These are phyloP conservation scores for Brevimyrus niger DNA, from an alignment of 2,113 vertebrate species.

Conservation along the genomic window DNA sequence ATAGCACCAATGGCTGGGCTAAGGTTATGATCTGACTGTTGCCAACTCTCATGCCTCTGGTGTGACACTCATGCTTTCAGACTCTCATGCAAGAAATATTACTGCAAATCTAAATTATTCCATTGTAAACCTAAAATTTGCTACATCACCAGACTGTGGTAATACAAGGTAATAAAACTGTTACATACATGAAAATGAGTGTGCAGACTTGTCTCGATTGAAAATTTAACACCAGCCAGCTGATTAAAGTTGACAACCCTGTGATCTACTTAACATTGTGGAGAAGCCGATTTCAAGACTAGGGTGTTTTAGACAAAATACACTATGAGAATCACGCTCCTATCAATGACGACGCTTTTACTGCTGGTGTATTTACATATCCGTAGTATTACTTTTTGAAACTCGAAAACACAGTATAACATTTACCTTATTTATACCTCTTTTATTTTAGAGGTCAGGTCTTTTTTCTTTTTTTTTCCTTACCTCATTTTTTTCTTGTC, in stretches of 20 bases:
- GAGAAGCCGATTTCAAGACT: background rate
- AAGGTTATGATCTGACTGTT: background rate
- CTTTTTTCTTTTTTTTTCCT: background rate
- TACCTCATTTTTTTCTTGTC: background rate
- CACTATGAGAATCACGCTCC: background rate
- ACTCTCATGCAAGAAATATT: background rate
- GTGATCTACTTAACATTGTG: background rate
- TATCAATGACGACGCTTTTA: background rate
- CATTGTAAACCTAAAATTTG: background rate
- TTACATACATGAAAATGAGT: background rate
- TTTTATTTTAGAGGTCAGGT: background rate
- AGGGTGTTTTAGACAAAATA: background rate
- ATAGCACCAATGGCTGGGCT: background rate
- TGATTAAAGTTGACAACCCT: background rate
- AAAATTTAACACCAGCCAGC: background rate
- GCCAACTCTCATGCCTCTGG: background rate
- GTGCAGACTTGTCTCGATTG: background rate
- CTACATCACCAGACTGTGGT: background rate
- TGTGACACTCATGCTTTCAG: background rate
- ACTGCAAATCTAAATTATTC: background rate
- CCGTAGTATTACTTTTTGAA: background rate
- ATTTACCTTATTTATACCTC: background rate
- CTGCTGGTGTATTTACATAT: background rate
- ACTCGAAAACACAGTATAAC: background rate
- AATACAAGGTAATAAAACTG: background rate